Conservation (phyloP, 2,797 vertebrate species). For the Parauchenoglanis punctatus region DNA sequence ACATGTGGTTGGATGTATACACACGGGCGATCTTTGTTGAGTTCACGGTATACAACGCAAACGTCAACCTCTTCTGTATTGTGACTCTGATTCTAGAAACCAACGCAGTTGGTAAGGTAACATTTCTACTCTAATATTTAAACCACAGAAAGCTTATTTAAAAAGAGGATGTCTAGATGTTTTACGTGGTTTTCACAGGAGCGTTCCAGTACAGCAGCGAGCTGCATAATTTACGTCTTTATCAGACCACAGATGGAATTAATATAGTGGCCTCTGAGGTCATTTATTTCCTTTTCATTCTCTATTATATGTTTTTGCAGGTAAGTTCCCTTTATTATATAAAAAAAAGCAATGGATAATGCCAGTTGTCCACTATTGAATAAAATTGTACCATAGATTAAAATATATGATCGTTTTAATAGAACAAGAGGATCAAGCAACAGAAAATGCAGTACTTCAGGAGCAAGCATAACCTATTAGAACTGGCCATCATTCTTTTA, state of each 20-base stretch:
- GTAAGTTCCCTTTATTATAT: constrained; percentile 68
- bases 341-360: not conserved
- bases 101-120: constrained; percentile 80
- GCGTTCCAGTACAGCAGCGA: constrained; percentile 83
- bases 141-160: not conserved
- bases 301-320: constrained; percentile 92
- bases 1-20: constrained; percentile 87
- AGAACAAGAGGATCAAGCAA: constrained; percentile 85
- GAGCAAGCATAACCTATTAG: constrained; percentile 91
- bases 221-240: constrained; percentile 86
- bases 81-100: constrained; percentile 88
- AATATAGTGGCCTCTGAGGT: constrained; percentile 88
- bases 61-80: constrained; percentile 93
- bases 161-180: not conserved
- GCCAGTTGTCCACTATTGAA: not conserved
- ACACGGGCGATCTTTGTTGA: constrained; percentile 91
- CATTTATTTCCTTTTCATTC: constrained; percentile 88
- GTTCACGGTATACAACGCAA: constrained; percentile 95
- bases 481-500: constrained; percentile 85
- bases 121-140: not conserved
- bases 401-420: constrained; percentile 45
- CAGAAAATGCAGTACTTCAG: constrained; percentile 86
- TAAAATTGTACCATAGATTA: not conserved
- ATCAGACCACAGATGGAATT: constrained; percentile 85
- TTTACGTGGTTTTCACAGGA: constrained; percentile 70